phyloP scores from a whole-genome alignment of 2,888 invertebrate genomes.

The Tupiocoris notatus region DNA sequence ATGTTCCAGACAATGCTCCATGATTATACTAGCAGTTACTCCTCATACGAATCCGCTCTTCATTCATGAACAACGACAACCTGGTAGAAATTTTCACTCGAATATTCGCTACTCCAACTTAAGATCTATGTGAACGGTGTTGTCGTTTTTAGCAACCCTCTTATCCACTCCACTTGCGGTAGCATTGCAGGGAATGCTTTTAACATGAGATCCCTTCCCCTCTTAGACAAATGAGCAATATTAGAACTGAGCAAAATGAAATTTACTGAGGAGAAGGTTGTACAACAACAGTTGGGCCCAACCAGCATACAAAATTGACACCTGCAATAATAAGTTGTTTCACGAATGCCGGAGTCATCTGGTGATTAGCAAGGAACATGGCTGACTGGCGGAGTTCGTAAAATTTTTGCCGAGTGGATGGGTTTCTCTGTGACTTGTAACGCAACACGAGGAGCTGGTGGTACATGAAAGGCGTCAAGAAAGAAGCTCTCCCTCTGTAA shows the following conservation, averaged over 20 bases:
- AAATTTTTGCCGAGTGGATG: conserved; percentile 91
- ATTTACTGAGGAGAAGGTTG: conserved; percentile 21
- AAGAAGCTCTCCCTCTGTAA: conserved; percentile 82
- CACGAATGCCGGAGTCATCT: conserved; percentile 23
- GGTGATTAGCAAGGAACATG: conserved; percentile 18
- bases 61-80: too few relatives aligned
- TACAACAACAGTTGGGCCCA: conserved; percentile 19
- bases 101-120: too few relatives aligned
- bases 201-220: background rate
- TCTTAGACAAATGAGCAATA: conserved; percentile 16
- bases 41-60: too few relatives aligned
- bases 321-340: conserved; percentile 26
- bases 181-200: background rate
- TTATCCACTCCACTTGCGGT: background rate
- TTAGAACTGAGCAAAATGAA: background rate
- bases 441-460: conserved; percentile 93
- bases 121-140: too few relatives aligned
- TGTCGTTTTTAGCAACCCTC: background rate
- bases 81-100: too few relatives aligned
- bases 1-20: background rate
- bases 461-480: conserved; percentile 93
- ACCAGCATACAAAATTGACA: conserved; percentile 35
- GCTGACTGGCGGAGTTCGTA: conserved; percentile 63
- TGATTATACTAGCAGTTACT: too few relatives aligned
- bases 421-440: conserved; percentile 92